A percentile compares a stretch with the other conserved stretches of the same genome.
These are phyloP conservation scores for Yponomeuta evonymella DNA, from an alignment of 2,888 invertebrate species.

Conservation along the genomic window DNA sequence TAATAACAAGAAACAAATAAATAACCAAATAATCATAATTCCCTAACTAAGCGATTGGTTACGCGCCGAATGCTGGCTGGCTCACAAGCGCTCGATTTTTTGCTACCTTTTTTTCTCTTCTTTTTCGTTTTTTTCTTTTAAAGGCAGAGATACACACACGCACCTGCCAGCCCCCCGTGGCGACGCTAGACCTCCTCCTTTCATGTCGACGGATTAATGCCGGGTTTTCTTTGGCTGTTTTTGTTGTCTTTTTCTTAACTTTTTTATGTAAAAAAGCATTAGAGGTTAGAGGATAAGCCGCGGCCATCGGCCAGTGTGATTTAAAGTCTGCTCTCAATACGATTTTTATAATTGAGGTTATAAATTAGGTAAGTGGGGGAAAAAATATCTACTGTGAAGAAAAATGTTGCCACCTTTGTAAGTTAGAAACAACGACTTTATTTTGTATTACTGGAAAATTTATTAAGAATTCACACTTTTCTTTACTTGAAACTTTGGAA, in stretches of 20 bases:
- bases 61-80: slow-evolving; percentile 37
- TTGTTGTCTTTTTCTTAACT: slow-evolving; percentile 14
- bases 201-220: slow-evolving; percentile 60
- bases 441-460: too few relatives aligned
- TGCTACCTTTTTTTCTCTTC: slow-evolving; percentile 19
- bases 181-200: slow-evolving; percentile 42
- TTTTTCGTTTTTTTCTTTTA: slow-evolving; percentile 30
- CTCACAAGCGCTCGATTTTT: slow-evolving; percentile 30
- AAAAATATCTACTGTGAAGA: background rate
- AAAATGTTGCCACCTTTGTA: background rate
- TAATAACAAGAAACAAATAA: slow-evolving; percentile 18
- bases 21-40: slow-evolving; percentile 27
- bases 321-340: slow-evolving; percentile 23
- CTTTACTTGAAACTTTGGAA: too few relatives aligned
- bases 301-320: slow-evolving; percentile 30
- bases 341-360: slow-evolving; percentile 13
- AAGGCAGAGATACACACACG: slow-evolving; percentile 38
- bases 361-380: background rate
- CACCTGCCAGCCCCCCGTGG: slow-evolving; percentile 65
- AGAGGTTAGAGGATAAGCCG: slow-evolving; percentile 23
- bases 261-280: slow-evolving; percentile 11
- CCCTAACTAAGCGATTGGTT: slow-evolving; percentile 45
- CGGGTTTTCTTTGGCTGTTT: slow-evolving; percentile 37
- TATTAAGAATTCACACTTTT: too few relatives aligned
- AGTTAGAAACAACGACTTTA: background rate